Evolutionary conservation across 1,140 invertebrate genomes (phyloP).

Genomic region (Leucophenga varia): DNA sequence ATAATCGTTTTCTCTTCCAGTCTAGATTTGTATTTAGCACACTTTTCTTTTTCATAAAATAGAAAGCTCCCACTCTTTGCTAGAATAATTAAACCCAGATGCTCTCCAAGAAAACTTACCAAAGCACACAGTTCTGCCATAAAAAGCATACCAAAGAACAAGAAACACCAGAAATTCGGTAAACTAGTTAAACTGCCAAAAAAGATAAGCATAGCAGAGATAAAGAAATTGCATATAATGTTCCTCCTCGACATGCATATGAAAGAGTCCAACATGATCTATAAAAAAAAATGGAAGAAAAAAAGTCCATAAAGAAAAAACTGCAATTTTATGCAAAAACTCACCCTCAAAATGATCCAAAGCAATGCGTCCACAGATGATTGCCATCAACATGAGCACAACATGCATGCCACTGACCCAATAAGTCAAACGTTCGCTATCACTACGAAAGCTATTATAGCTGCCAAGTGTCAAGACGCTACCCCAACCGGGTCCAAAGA

Average conservation of each 20-base stretch:
- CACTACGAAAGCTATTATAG: conserved; percentile 44
- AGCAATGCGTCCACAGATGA: conserved; percentile 39
- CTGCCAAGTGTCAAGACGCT: conserved; percentile 44
- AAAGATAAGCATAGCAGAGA: conserved; percentile 36
- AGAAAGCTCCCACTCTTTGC: no score
- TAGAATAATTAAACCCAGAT: no score
- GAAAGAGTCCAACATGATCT: conserved; percentile 45
- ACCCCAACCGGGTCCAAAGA: conserved; percentile 46
- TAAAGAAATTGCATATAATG: conserved; percentile 48
- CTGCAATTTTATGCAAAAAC: neutral
- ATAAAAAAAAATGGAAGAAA: neutral
- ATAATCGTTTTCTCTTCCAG: no score
- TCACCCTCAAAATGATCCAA: conserved; percentile 48
- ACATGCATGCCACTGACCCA: conserved; percentile 42
- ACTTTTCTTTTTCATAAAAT: no score
- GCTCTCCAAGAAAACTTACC: conserved; percentile 35
- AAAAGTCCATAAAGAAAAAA: neutral
- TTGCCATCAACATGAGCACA: conserved; percentile 30
- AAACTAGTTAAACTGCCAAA: conserved; percentile 39
- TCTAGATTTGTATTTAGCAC: neutral
- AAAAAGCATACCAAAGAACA: conserved; percentile 44
- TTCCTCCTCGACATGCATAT: conserved; percentile 34
- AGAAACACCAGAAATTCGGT: conserved; percentile 45
- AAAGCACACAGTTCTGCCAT: conserved; percentile 42
- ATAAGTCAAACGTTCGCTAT: conserved; percentile 33